These are phyloP conservation scores for Brachypalpus laphriformis DNA, from an alignment of 2,888 invertebrate species.

Conservation along the genomic window DNA sequence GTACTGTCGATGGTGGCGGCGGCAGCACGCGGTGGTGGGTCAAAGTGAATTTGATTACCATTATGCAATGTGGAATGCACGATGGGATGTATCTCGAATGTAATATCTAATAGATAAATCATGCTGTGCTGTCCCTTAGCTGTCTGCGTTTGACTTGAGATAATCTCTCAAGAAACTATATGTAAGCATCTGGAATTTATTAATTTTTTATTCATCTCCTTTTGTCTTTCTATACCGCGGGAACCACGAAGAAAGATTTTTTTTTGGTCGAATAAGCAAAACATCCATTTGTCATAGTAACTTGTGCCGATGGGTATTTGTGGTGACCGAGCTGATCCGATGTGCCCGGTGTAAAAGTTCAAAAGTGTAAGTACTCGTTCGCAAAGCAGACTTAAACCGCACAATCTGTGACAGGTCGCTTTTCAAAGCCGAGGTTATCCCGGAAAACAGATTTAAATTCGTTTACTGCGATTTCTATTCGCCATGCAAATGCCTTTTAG, in stretches of 20 bases:
- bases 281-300: conserved; percentile 40
- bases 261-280: too few species aligned
- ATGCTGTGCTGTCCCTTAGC: not conserved
- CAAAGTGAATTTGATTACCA: conserved; percentile 7
- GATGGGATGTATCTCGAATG: not conserved
- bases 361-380: not conserved
- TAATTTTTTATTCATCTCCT: not conserved
- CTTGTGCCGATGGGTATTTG: too few species aligned
- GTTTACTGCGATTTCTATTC: not conserved
- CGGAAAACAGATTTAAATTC: conserved; percentile 33
- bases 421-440: conserved; percentile 57
- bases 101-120: conserved; percentile 6
- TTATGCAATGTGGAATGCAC: conserved; percentile 14
- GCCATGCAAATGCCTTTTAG: conserved; percentile 8
- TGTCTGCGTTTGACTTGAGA: not conserved
- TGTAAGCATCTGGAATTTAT: conserved; percentile 5
- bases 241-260: not conserved
- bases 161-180: not conserved
- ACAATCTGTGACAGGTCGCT: conserved; percentile 45
- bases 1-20: not conserved
- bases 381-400: not conserved
- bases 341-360: not conserved
- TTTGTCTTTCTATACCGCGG: not conserved
- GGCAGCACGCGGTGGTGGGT: not conserved
- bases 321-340: not conserved